A percentile compares a stretch with the other conserved stretches of the same genome.
phyloP scores from a whole-genome alignment of 1,140 invertebrate species.

The Colletes latitarsis region DNA sequence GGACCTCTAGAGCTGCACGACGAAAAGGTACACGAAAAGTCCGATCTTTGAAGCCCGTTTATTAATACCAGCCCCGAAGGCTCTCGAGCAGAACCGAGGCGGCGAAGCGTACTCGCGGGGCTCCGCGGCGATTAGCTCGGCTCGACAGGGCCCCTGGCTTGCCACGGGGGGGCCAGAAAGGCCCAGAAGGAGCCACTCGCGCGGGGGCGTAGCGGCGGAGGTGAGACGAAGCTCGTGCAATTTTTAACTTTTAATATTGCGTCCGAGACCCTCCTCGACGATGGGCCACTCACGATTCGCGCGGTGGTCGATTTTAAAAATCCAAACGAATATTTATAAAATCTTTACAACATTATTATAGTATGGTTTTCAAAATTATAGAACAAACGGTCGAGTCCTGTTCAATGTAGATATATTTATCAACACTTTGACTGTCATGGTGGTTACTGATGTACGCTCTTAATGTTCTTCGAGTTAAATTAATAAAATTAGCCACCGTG shows the following conservation, averaged over 20 bases:
- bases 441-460: no score
- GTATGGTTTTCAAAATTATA: no score
- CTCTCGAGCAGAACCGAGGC: constrained; percentile 58
- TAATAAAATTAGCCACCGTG: no score
- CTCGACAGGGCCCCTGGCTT: constrained; percentile 47
- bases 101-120: constrained; percentile 66
- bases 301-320: no score
- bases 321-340: no score
- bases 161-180: constrained; percentile 17
- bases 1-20: background rate
- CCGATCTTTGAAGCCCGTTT: constrained; percentile 48
- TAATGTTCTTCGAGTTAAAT: no score
- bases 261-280: background rate
- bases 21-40: constrained; percentile 51
- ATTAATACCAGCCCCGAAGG: constrained; percentile 63
- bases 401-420: no score
- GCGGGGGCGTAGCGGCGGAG: constrained; percentile 35
- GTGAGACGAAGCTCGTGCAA: constrained; percentile 45
- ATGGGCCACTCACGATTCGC: background rate
- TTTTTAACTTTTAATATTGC: constrained; percentile 60
- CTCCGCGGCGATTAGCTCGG: constrained; percentile 70
- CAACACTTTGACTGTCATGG: no score
- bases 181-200: constrained; percentile 19
- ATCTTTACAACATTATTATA: no score
- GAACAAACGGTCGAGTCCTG: no score